A percentile compares a stretch with the other conserved stretches of the same genome.
phyloP scores from a whole-genome alignment of 1,140 invertebrate genomes.

The Bombus confusus region DNA sequence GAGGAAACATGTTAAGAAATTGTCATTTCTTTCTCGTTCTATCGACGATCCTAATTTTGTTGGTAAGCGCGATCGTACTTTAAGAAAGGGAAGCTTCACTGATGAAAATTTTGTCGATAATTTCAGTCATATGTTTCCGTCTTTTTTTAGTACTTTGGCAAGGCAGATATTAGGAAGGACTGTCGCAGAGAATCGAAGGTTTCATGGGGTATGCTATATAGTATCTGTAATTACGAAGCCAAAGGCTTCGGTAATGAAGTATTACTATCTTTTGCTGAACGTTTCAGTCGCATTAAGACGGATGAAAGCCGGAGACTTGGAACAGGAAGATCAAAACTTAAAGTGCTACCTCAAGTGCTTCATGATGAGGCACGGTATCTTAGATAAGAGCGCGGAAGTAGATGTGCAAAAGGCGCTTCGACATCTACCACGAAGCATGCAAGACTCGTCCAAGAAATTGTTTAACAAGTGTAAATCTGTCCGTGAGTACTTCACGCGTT shows the following conservation, averaged over 20 bases:
- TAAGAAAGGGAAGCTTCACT: too few relatives aligned
- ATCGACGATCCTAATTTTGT: background rate
- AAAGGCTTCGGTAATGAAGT: background rate
- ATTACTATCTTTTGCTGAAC: background rate
- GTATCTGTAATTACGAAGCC: background rate
- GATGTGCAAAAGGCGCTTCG: slow-evolving; percentile 70
- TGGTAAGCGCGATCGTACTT: background rate
- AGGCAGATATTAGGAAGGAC: slow-evolving; percentile 66
- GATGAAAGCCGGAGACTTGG: slow-evolving; percentile 69
- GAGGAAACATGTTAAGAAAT: background rate
- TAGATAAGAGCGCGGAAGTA: slow-evolving; percentile 66
- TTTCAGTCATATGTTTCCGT: background rate
- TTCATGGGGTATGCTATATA: slow-evolving; percentile 61
- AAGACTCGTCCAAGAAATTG: slow-evolving; percentile 63
- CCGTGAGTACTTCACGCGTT: slow-evolving; percentile 56
- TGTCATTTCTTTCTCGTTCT: background rate
- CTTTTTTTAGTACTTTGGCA: slow-evolving; percentile 1
- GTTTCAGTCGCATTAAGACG: slow-evolving; percentile 69
- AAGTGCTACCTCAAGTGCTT: slow-evolving; percentile 77
- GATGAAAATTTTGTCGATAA: background rate
- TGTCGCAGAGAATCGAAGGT: slow-evolving; percentile 65
- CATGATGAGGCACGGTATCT: slow-evolving; percentile 72
- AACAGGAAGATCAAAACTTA: slow-evolving; percentile 68
- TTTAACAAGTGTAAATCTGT: slow-evolving; percentile 70
- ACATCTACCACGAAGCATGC: slow-evolving; percentile 67